phyloP scores from a whole-genome alignment of 2,888 invertebrate genomes.

The Drosophila tanythrix region DNA sequence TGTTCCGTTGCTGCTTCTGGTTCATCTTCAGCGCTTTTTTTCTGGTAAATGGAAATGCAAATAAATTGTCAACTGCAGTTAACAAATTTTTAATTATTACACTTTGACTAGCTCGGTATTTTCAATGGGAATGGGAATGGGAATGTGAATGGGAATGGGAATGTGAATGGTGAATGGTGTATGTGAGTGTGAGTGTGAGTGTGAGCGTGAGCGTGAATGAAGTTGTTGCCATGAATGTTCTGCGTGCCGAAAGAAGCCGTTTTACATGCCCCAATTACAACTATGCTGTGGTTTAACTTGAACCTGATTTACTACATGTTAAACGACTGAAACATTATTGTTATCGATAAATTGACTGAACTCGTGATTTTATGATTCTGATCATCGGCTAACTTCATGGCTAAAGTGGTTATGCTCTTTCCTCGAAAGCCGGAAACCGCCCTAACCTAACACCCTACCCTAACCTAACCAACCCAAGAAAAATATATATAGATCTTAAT shows the following conservation, averaged over 20 bases:
- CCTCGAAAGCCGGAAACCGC: not conserved
- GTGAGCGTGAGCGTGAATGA: conserved; percentile 4
- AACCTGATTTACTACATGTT: not conserved
- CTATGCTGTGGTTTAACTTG: not conserved
- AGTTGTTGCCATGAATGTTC: conserved; percentile 16
- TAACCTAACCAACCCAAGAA: not conserved
- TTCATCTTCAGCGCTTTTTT: conserved; percentile 39
- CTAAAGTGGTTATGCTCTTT: not conserved
- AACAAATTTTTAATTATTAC: conserved; percentile 79
- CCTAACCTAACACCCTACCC: not conserved
- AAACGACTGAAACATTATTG: no score
- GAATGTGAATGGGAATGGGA: conserved; percentile 13
- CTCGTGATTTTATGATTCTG: not conserved
- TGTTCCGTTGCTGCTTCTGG: conserved; percentile 8
- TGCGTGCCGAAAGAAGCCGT: conserved; percentile 24
- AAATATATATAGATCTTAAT: not conserved
- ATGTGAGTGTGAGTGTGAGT: conserved; percentile 3
- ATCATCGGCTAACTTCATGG: not conserved
- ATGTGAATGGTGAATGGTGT: conserved; percentile 13
- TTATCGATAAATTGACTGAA: not conserved
- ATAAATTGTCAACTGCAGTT: conserved; percentile 80
- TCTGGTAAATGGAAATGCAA: conserved; percentile 80
- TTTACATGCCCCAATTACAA: not conserved
- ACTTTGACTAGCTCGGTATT: conserved; percentile 54
- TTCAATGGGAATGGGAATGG: conserved; percentile 28